Conservation (phyloP, 2,113 vertebrate species). For the Antechinus flavipes region DNA sequence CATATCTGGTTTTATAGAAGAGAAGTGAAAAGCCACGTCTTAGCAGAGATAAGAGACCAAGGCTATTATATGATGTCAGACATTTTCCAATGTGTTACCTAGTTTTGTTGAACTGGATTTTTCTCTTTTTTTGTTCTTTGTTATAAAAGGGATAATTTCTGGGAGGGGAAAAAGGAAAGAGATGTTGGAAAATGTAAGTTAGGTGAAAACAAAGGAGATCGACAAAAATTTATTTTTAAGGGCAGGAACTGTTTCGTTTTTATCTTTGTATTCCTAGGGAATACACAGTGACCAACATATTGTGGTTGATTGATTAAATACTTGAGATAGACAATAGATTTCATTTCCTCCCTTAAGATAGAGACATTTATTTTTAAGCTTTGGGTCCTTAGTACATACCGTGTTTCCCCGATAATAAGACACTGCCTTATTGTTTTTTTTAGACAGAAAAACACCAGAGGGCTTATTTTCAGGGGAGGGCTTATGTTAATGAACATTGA, state of each 20-base stretch:
- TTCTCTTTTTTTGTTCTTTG: not conserved
- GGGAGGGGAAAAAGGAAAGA: not conserved
- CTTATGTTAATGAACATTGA: too few relatives aligned
- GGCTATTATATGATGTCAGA: not conserved
- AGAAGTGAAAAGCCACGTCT: not conserved
- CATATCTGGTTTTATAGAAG: not conserved
- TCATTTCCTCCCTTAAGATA: not conserved
- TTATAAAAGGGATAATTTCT: not conserved
- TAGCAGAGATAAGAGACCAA: not conserved
- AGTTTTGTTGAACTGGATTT: not conserved
- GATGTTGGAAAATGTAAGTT: not conserved
- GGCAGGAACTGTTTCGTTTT: not conserved
- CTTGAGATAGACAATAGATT: not conserved
- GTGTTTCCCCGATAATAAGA: too few relatives aligned
- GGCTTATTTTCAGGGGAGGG: too few relatives aligned
- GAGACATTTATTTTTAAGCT: not conserved
- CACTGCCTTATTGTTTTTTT: too few relatives aligned
- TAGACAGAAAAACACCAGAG: too few relatives aligned
- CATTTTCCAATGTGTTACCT: not conserved
- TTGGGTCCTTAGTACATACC: not conserved
- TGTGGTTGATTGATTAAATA: not conserved
- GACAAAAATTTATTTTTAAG: not conserved
- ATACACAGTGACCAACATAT: not conserved
- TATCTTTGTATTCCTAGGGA: not conserved
- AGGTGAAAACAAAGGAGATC: not conserved